Base-by-base conservation (phyloP, 2,888 invertebrate genomes). In the Eupeodes luniger region DNA sequence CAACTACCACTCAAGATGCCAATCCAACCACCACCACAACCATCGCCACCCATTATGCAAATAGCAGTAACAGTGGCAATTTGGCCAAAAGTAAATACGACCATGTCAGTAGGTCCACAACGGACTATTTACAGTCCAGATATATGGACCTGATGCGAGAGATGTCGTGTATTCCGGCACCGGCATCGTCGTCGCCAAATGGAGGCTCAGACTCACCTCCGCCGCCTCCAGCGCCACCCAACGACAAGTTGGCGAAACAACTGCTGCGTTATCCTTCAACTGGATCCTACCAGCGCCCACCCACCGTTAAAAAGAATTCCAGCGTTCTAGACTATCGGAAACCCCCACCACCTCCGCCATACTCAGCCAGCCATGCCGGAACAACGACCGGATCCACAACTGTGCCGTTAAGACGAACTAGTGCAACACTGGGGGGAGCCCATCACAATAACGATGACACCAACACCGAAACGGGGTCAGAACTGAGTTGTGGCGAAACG, bases 311-410 rank as follows among this genome's bases (percentile, higher is more conserved):
- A 51, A 87, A 74, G 64, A 89, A 76, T 47, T 72, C 78, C 75
- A 89, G 85, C 74, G 79, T 90, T 55, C 90, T 91, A 69, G 91
- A 91, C 74, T 91, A 91, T 72, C 90, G 91, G 16, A 90, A 91
- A 62, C 91, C 91, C n/a, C 91, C 91, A 76, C 91, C 91, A 67
- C 91, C 91, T 7, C 91, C 91, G 14, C 91, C 91, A 40, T 91
- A 91, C 66, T 90, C 90, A 83, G 90, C 91, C 6, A 74, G 89
- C 51, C 91, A 91, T 88, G 55, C 78, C 77, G 81, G 77, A 19
- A 84, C 72, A 69, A 78, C 81, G 40, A 55, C 74, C 40, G 78
- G 76, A 51, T 80, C 80, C 55, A 84, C 83, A 51, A 81, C 81
- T 77, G 81, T 85, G 75, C 79, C 88, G 77, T 78, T 78, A 64